phyloP scores from a whole-genome alignment of 2,113 vertebrate species.

The Nothoprocta perdicaria region DNA sequence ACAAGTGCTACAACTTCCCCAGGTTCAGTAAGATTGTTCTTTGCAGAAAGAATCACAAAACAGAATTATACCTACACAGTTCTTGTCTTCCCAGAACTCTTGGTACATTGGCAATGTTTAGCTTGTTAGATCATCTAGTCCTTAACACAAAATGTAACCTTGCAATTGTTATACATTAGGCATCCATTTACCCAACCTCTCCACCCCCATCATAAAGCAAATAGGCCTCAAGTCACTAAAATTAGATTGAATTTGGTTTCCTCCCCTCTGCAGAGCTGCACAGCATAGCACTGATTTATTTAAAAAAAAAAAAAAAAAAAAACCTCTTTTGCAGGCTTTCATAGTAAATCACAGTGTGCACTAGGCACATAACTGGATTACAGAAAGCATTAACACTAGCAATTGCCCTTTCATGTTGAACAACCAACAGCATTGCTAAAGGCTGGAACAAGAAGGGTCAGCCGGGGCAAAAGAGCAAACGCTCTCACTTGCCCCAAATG shows the following conservation, averaged over 20 bases:
- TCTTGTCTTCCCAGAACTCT: neutral
- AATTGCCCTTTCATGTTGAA: constrained; percentile 41
- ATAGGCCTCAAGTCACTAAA: constrained; percentile 5
- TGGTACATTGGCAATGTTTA: neutral
- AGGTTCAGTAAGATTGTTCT: constrained; percentile 15
- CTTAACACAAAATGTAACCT: constrained; percentile 8
- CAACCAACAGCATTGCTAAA: constrained; percentile 23
- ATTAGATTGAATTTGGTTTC: constrained; percentile 26
- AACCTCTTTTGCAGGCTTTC: constrained; percentile 5
- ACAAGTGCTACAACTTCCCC: neutral
- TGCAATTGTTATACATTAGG: constrained; percentile 11
- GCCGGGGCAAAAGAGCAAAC: constrained; percentile 19
- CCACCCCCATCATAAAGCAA: neutral
- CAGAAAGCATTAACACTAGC: constrained; percentile 33
- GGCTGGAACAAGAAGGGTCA: constrained; percentile 34
- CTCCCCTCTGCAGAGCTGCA: constrained; percentile 16
- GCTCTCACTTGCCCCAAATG: neutral
- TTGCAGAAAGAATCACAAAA: constrained; percentile 3
- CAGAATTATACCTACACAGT: neutral
- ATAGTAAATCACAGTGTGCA: constrained; percentile 29
- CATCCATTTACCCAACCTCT: neutral
- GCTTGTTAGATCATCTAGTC: neutral
- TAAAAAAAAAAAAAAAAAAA: constrained; percentile 41
- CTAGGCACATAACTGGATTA: constrained; percentile 47
- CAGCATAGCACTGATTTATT: constrained; percentile 16